A percentile compares a stretch with the other conserved stretches of the same genome.
Conservation (phyloP, 2,888 invertebrate species). For the Vannuccia rotundouncinata region DNA sequence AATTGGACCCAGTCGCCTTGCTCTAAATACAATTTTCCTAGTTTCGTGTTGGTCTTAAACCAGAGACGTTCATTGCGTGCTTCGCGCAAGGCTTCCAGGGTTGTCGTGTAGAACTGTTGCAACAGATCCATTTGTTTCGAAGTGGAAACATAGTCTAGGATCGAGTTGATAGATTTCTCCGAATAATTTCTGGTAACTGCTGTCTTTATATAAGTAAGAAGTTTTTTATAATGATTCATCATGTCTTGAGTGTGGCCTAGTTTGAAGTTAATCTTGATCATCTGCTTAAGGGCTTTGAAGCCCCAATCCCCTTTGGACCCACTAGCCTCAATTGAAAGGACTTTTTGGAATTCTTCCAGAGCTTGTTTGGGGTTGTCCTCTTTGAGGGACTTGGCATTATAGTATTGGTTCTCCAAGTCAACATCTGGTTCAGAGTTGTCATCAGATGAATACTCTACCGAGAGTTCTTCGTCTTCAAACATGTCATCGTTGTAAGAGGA, state of each 20-base stretch:
- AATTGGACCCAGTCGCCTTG: slow-evolving; percentile 85
- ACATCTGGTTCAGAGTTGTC: slow-evolving; percentile 98
- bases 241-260: slow-evolving; percentile 77
- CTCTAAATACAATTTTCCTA: slow-evolving; percentile 96
- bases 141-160: slow-evolving; percentile 96
- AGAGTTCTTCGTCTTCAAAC: slow-evolving; percentile 39
- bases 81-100: slow-evolving; percentile 67
- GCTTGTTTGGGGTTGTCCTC: slow-evolving; percentile 90
- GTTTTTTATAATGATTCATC: slow-evolving; percentile 88
- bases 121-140: slow-evolving; percentile 97
- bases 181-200: slow-evolving; percentile 98
- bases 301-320: slow-evolving; percentile 99
- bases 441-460: slow-evolving; percentile 88
- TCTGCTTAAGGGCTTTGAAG: slow-evolving; percentile 97
- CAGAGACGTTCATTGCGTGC: slow-evolving; percentile 96
- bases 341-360: slow-evolving; percentile 74
- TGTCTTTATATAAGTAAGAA: slow-evolving; percentile 94
- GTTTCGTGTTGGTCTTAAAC: slow-evolving; percentile 99
- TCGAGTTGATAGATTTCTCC: slow-evolving; percentile 98
- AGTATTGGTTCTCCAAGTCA: slow-evolving; percentile 97
- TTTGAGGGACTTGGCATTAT: slow-evolving; percentile 94
- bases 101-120: slow-evolving; percentile 92
- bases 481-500: slow-evolving; percentile 33
- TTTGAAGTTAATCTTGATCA: slow-evolving; percentile 99
- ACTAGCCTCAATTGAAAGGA: slow-evolving; percentile 83